Conservation (phyloP, 2,797 vertebrate genomes). For the Lepilemur septentrionalis region DNA sequence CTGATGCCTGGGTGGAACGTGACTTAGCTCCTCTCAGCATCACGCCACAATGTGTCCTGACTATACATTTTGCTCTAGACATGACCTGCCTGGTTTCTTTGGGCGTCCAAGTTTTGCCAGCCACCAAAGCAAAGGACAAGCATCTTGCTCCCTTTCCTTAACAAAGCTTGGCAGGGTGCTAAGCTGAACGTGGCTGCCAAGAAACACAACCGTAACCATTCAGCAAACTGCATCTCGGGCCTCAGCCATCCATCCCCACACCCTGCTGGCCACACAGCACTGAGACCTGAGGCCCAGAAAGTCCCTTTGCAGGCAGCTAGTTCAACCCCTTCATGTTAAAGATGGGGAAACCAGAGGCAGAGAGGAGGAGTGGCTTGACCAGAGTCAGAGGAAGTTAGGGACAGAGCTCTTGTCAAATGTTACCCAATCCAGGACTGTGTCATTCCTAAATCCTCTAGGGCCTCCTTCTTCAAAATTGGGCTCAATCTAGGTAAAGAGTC, state of each 20-base stretch:
- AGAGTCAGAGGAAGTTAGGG: not conserved
- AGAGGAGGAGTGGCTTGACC: not conserved
- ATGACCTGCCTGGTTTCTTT: accelerated
- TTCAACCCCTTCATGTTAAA: not conserved
- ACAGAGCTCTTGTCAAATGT: not conserved
- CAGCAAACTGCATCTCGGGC: not conserved
- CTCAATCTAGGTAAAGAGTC: not conserved
- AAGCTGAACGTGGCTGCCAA: not conserved
- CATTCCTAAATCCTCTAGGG: not conserved
- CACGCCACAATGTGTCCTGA: accelerated
- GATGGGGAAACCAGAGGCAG: too few species aligned
- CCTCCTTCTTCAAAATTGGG: not conserved
- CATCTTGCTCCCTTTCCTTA: not conserved
- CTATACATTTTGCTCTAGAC: too few species aligned
- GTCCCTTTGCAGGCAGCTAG: not conserved
- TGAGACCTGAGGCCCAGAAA: not conserved
- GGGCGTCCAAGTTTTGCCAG: not conserved
- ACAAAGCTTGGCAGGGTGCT: not conserved
- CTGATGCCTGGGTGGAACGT: accelerated
- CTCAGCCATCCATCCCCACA: not conserved
- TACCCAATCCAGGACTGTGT: not conserved
- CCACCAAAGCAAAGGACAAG: not conserved
- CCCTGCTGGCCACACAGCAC: not conserved
- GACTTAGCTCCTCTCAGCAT: not conserved
- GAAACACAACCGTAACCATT: not conserved